Evolutionary conservation across 2,797 vertebrate species (phyloP), one percentile per base, ranked within the genome.

Genomic region (Xenops minutus): DNA sequence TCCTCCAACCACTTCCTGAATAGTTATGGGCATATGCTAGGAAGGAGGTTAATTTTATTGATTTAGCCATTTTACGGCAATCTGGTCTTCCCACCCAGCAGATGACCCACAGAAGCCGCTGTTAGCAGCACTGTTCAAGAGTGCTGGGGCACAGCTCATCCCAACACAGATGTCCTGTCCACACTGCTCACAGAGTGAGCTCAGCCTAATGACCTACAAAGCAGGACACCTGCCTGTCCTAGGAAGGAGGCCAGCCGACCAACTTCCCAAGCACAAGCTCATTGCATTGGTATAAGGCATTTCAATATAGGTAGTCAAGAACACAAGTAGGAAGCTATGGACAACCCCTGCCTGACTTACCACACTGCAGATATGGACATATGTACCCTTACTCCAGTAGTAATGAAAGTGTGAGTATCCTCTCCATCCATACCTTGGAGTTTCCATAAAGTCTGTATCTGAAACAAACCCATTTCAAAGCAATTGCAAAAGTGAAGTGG

Each of bases 341-440:
- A 71, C 18, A 66, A 20, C 3, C 20, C 21, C 13, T 21, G 21
- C 39, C 51, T 62, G 62, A 30, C 54, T 46, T 20, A 51, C 27
- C 1, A 0, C 19, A 34, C 41, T 5, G 1, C 39, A 81, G 43
- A 51, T 39, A 74, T 4, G 6, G 15, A 23, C 1, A 1, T 37
- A 20, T 0, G 1, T 11, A n/a, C 18, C 41, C 37, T 48, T 39
- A 59, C 49, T 55, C 49, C 20, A 49, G 55, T 2, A 80, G 37
- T 16, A 79, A 64, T 4, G 21, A n/a, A 58, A 54, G 23, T 2
- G 19, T 4, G 26, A 59, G 19, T 4, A 13, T 55, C 55, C 26
- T 39, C 29, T 75, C 52, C n/a, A 55, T 12, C 22, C 14, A 2
- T 12, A 64, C 9, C 6, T 3, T 23, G 29, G 30, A 75, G 63